Conservation (phyloP, 2,113 vertebrate genomes). For the Gobio gobio region DNA sequence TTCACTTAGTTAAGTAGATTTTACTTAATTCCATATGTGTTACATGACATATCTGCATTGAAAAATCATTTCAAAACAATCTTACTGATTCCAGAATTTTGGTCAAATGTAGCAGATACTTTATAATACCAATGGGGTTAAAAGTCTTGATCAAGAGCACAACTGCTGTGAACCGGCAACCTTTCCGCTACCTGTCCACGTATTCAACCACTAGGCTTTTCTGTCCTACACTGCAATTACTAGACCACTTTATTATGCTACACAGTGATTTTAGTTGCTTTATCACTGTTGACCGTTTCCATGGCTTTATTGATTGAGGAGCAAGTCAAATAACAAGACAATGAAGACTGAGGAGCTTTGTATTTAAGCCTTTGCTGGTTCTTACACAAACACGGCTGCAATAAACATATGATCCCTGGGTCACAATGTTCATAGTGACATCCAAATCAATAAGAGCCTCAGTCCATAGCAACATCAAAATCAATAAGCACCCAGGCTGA, state of each 20-base stretch:
- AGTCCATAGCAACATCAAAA: constrained; percentile 15
- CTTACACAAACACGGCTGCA: constrained; percentile 22
- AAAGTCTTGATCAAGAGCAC: not conserved
- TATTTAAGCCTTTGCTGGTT: constrained; percentile 3
- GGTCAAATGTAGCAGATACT: no score
- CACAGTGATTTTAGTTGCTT: not conserved
- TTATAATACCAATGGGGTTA: no score
- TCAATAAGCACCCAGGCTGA: not conserved
- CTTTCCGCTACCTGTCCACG: not conserved
- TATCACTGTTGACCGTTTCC: not conserved
- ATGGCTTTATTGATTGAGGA: constrained; percentile 1
- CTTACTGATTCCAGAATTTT: no score
- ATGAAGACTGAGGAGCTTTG: constrained; percentile 8
- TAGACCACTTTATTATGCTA: not conserved
- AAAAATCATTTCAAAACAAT: no score
- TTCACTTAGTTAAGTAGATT: no score
- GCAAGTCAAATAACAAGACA: constrained; percentile 10
- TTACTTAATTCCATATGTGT: no score
- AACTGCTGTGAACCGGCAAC: not conserved
- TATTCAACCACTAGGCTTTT: not conserved
- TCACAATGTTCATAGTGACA: not conserved
- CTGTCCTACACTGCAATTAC: not conserved
- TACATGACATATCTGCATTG: no score
- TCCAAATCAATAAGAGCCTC: constrained; percentile 39
- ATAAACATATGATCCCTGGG: not conserved